Evolutionary conservation across 1,140 invertebrate species (phyloP), one percentile per base, ranked within the genome.

Genomic region (Zaprionus camerounensis): DNA sequence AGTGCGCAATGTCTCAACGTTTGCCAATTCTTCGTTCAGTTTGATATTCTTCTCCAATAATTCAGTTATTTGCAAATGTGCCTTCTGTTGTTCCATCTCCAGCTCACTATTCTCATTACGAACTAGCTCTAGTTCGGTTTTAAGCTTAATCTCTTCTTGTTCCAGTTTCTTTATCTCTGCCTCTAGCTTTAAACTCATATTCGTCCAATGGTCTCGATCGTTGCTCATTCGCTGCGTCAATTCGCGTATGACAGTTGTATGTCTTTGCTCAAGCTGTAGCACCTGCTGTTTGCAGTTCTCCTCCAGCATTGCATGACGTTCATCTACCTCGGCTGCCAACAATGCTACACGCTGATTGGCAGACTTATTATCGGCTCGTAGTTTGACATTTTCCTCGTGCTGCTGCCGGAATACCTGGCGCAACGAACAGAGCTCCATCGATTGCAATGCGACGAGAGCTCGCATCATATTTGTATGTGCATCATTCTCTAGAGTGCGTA

Each of bases 271-370:
- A 3, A 97, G 90, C 58, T 95, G 93, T 56, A 95, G 96, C 44
- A 96, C 93, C 76, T 93, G 80, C 72, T 92, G 61, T 65, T 92
- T 58, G 95, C 93, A 28, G 95, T 95, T 91, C 69, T 95, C 95
- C 92, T 98, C 97, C 79, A 98, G 94, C 46, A 95, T 94, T 1
- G 95, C 94, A 92, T 98, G 97, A 80, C 97, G 96, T 61, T 98
- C 98, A 91, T 99, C 98, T 2, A 98, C 96, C 93, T 99, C 98
- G 69, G 97, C 96, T 2, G 97, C 97, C 22, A 98, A 92, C 38
- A 97, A 81, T 7, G 95, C 94, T 0, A 97, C 96, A 71, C 97
- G 93, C 34, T 96, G 94, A 81, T 98, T 98, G 0, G 97, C 97
- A 80, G 98, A 97, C 11, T 94, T 93, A 11, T 98, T 94, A 86